Evolutionary conservation across 2,888 invertebrate genomes (phyloP).

Genomic region (Acronicta alni): DNA sequence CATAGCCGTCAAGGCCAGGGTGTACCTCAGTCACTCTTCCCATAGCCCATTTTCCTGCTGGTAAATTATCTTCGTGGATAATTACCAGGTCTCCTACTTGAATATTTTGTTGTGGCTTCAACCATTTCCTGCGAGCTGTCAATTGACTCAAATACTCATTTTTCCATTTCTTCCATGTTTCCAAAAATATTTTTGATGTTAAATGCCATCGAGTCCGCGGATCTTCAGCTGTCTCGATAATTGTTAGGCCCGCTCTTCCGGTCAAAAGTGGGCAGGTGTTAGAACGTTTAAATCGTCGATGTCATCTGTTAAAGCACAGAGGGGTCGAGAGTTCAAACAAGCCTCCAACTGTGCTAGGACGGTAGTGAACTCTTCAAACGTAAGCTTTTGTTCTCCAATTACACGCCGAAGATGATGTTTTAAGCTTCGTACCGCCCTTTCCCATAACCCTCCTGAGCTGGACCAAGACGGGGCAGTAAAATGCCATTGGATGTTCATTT

Average conservation of each 20-base stretch:
- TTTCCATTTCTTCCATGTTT: conserved; percentile 1
- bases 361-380: conserved; percentile 19
- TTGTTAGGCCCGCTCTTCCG: neutral
- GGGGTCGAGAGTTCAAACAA: conserved; percentile 18
- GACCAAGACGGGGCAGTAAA: conserved; percentile 20
- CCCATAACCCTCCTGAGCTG: conserved; percentile 5
- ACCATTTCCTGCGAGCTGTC: too few relatives aligned
- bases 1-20: neutral
- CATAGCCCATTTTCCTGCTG: too few relatives aligned
- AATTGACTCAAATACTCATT: too few relatives aligned
- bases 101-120: too few relatives aligned
- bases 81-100: too few relatives aligned
- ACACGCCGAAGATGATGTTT: conserved; percentile 18
- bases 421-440: conserved; percentile 12
- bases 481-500: too few relatives aligned
- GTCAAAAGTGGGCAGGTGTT: neutral
- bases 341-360: conserved; percentile 17
- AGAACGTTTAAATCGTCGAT: neutral
- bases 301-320: conserved; percentile 14
- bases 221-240: neutral
- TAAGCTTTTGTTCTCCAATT: conserved; percentile 18
- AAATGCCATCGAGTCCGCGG: neutral
- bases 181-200: neutral
- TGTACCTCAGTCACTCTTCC: neutral
- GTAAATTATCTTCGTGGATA: too few relatives aligned